Conservation (phyloP, 2,888 invertebrate genomes). For the Drosophila barbarae region DNA sequence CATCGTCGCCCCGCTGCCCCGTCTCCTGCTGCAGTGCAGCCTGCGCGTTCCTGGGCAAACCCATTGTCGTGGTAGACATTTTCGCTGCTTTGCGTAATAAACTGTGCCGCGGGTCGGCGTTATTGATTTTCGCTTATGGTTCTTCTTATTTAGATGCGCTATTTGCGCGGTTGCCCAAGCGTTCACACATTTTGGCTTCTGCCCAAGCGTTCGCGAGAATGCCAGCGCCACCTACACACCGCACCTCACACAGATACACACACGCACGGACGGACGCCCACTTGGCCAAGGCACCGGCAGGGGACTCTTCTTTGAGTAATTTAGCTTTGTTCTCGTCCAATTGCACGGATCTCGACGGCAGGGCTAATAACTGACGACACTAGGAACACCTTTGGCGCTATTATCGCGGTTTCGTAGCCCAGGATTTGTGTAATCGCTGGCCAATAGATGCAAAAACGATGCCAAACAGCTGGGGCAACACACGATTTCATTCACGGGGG, state of each 20-base stretch:
- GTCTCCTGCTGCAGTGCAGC: conserved; percentile 8
- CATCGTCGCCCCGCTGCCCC: conserved; percentile 4
- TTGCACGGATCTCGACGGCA: conserved; percentile 3
- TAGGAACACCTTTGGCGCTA: background rate
- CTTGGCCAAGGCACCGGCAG: conserved; percentile 13
- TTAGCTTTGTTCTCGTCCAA: conserved; percentile 1
- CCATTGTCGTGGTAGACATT: conserved; percentile 64
- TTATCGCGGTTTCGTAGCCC: background rate
- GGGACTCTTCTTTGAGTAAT: background rate
- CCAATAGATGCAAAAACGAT: background rate
- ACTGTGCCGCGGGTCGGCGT: conserved; percentile 23
- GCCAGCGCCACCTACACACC: conserved; percentile 7
- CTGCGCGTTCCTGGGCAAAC: conserved; percentile 39
- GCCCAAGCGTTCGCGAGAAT: conserved; percentile 23
- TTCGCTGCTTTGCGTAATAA: conserved; percentile 39
- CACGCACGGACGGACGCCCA: conserved; percentile 26
- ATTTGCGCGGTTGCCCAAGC: conserved; percentile 41
- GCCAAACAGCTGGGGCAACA: conserved; percentile 13
- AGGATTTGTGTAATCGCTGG: background rate
- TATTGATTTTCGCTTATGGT: conserved; percentile 58
- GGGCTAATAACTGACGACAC: conserved; percentile 14
- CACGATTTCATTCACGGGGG: conserved; percentile 2
- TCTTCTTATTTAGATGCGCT: conserved; percentile 43
- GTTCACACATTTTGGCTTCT: conserved; percentile 33
- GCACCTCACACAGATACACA: conserved; percentile 22